These are phyloP conservation scores for Ptychobarbus kaznakovi DNA, from an alignment of 2,797 vertebrate species.

Conservation along the genomic window DNA sequence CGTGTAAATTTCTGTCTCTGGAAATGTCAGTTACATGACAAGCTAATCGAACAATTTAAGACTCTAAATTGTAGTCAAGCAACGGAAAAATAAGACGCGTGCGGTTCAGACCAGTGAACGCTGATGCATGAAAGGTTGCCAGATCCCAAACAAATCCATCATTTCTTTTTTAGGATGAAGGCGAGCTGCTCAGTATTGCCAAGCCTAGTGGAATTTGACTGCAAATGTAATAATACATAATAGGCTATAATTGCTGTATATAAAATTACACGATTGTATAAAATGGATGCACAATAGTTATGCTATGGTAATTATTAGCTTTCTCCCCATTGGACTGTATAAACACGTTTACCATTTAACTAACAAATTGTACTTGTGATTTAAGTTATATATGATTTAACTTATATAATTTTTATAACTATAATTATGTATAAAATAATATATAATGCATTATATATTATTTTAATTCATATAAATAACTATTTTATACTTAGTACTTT, in stretches of 20 bases:
- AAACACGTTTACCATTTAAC: background rate
- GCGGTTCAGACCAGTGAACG: constrained; percentile 6
- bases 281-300: no score
- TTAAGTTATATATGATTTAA: background rate
- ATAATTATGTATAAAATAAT: background rate
- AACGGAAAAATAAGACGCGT: constrained; percentile 27
- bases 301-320: background rate
- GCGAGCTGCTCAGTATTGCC: background rate
- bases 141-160: constrained; percentile 25
- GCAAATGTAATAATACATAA: background rate
- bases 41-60: background rate
- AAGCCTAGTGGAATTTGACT: no score
- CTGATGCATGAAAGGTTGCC: constrained; percentile 43
- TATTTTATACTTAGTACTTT: background rate
- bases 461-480: background rate
- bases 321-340: background rate
- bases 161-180: background rate
- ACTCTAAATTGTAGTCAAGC: background rate
- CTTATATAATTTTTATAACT: background rate
- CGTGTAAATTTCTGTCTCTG: background rate
- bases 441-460: background rate
- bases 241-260: background rate
- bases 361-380: background rate
- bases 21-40: constrained; percentile 23
- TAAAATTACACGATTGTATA: background rate